phyloP scores from a whole-genome alignment of 2,113 vertebrate genomes.

The Scartelaos histophorus region DNA sequence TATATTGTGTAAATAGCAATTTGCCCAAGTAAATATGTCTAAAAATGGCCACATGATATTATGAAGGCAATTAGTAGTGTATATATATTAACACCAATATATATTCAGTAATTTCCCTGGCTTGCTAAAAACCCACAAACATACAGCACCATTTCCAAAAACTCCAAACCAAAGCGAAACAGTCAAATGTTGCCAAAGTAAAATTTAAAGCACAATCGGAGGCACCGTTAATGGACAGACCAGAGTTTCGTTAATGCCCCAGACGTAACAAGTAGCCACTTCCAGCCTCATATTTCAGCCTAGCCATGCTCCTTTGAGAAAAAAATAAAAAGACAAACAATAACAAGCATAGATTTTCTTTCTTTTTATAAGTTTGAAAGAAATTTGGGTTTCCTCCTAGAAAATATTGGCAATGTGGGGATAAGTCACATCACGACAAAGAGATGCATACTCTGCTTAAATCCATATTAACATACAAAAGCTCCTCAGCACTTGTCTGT shows the following conservation, averaged over 20 bases:
- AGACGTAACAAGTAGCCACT: slow-evolving; percentile 34
- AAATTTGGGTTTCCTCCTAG: slow-evolving; percentile 55
- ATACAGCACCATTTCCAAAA: background rate
- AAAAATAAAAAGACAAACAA: slow-evolving; percentile 15
- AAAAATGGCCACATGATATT: background rate
- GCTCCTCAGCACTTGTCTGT: slow-evolving; percentile 65
- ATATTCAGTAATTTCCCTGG: background rate
- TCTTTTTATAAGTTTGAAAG: slow-evolving; percentile 20
- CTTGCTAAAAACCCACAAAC: background rate
- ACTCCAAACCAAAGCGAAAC: slow-evolving; percentile 7
- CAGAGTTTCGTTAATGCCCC: slow-evolving; percentile 43
- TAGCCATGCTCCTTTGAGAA: slow-evolving; percentile 44
- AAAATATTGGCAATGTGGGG: slow-evolving; percentile 74
- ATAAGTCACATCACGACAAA: slow-evolving; percentile 68
- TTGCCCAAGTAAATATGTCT: background rate
- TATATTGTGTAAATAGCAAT: background rate
- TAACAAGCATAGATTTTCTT: slow-evolving; percentile 3
- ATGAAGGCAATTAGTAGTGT: background rate
- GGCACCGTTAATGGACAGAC: slow-evolving; percentile 39
- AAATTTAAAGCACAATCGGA: slow-evolving; percentile 34
- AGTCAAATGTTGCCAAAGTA: slow-evolving; percentile 13
- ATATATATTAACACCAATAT: background rate
- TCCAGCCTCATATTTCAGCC: slow-evolving; percentile 29
- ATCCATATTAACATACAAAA: slow-evolving; percentile 69
- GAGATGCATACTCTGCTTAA: slow-evolving; percentile 70